A percentile compares a stretch with the other conserved stretches of the same genome.
Conservation (phyloP, 2,888 invertebrate species). For the Metallyticus violacea region DNA sequence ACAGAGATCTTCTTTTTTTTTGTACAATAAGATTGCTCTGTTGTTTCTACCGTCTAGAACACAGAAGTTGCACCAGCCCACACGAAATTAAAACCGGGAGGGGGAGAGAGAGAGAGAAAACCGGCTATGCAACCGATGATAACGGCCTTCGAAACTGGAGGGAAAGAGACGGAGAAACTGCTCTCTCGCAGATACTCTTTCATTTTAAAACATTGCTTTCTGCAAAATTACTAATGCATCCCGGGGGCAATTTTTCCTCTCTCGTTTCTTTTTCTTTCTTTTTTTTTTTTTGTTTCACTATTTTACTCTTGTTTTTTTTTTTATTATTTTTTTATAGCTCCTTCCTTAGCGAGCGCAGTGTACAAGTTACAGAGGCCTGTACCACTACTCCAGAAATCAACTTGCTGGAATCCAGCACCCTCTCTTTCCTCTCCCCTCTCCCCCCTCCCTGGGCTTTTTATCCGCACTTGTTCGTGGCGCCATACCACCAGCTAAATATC, state of each 20-base stretch:
- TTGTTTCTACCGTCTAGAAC: background rate
- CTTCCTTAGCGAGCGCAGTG: background rate
- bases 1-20: background rate
- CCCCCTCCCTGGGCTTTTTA: too few relatives aligned
- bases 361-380: background rate
- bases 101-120: background rate
- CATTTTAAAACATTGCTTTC: background rate
- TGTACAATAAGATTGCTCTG: background rate
- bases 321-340: background rate
- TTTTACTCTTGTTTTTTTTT: background rate
- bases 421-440: too few relatives aligned
- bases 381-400: background rate
- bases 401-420: background rate
- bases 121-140: background rate
- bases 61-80: background rate
- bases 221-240: background rate
- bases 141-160: background rate
- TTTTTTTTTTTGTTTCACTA: background rate
- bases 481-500: background rate
- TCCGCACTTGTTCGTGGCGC: background rate
- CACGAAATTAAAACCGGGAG: background rate
- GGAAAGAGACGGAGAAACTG: background rate
- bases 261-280: background rate
- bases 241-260: background rate
- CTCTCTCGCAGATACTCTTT: background rate